A percentile compares a stretch with the other conserved stretches of the same genome.
Conservation (phyloP, 1,140 invertebrate species). For the Cydia fagiglandana region DNA sequence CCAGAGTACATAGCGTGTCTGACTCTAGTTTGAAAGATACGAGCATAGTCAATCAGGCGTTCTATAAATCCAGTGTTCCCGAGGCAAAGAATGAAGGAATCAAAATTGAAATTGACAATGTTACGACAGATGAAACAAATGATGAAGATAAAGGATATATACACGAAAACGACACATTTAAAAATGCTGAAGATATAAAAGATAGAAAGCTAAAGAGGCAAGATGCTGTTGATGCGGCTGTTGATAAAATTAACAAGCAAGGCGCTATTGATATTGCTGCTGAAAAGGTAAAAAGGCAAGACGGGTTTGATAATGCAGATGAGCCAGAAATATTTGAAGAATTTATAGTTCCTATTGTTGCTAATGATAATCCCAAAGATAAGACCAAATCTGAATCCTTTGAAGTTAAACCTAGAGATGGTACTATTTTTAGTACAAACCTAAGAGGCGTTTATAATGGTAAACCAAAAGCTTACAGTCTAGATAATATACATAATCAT, state of each 20-base stretch:
- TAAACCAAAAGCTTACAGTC: conserved; percentile 68
- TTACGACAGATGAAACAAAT: conserved; percentile 67
- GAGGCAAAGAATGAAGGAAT: conserved; percentile 41
- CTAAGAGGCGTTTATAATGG: conserved; percentile 59
- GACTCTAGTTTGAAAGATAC: conserved; percentile 50
- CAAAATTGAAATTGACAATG: conserved; percentile 60
- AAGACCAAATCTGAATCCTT: conserved; percentile 53
- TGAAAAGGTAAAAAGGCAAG: conserved; percentile 35
- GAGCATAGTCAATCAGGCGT: conserved; percentile 66
- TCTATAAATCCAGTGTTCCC: conserved; percentile 49
- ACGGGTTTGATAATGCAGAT: conserved; percentile 43
- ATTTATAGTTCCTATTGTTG: conserved; percentile 36
- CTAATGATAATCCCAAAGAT: conserved; percentile 34
- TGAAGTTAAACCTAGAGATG: conserved; percentile 42
- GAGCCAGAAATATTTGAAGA: conserved; percentile 33
- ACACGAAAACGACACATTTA: not conserved
- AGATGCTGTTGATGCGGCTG: conserved; percentile 54
- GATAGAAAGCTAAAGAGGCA: conserved; percentile 59
- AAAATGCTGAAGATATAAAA: conserved; percentile 35
- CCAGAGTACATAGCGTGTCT: conserved; percentile 66
- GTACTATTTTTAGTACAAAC: conserved; percentile 60
- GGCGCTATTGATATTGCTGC: conserved; percentile 41
- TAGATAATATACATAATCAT: conserved; percentile 62
- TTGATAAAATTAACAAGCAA: conserved; percentile 48
- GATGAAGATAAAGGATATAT: conserved; percentile 48